phyloP scores from a whole-genome alignment of 2,888 invertebrate species.

The Penaeus monodon region DNA sequence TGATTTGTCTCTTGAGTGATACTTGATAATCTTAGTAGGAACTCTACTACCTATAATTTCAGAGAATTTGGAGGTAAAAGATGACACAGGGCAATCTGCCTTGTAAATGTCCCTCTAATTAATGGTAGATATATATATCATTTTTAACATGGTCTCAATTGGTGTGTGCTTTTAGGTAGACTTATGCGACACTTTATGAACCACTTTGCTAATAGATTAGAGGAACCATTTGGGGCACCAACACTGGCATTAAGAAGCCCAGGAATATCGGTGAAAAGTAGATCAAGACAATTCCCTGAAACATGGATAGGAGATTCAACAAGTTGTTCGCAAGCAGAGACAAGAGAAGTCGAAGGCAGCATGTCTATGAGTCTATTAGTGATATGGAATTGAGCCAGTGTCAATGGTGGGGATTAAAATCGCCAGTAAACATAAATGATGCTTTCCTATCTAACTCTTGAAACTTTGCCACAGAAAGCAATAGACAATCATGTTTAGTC shows the following conservation, averaged over 20 bases:
- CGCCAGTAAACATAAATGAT: too few relatives aligned
- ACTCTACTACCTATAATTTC: too few relatives aligned
- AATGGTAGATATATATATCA: neutral
- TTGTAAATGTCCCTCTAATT: neutral
- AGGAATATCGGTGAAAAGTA: neutral
- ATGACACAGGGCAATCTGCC: neutral
- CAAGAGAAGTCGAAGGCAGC: neutral
- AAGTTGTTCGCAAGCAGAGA: neutral
- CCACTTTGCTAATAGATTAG: neutral
- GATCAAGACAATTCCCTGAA: neutral
- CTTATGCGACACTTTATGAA: neutral
- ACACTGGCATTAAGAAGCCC: too few relatives aligned
- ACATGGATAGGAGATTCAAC: neutral
- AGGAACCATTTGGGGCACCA: neutral
- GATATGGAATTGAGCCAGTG: neutral
- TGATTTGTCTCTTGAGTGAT: too few relatives aligned
- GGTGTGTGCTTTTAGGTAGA: neutral
- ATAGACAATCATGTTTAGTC: constrained; percentile 4
- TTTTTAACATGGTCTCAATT: neutral
- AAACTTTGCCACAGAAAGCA: neutral
- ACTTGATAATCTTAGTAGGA: neutral
- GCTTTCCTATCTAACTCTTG: neutral
- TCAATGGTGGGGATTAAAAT: too few relatives aligned
- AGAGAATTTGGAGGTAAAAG: too few relatives aligned
- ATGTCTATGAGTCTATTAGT: neutral